Evolutionary conservation across 92 coral and sea anemone species (phyloP), one percentile per base, ranked within the genome.

Genomic region (Blastomussa wellsi): DNA sequence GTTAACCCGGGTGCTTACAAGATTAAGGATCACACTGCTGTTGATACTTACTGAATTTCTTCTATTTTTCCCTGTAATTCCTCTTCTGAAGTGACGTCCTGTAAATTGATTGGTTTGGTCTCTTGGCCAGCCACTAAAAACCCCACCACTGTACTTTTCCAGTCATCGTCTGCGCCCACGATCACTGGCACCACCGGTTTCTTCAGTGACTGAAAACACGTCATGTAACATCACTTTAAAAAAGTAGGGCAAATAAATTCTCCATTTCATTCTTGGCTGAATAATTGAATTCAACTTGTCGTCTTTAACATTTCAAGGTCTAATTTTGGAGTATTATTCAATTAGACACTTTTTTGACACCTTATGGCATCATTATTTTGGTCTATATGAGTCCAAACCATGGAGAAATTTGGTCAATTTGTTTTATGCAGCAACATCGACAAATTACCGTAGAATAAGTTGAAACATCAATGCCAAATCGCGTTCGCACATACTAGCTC

Each of bases 151-250:
- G 94, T 96, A 60, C 85, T 82, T 74, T 73, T 82, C 98, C 98
- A 96, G 15, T 80, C 93, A 71, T 90, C 36, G 52, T 94, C 98
- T 39, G 91, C 72, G 62, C 98, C 98, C 72, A 96, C 96, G 65
- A 96, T 86, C 41, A 96, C 89, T 26, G 98, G 98, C 24, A 96
- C 93, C 67, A 96, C 92, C 10, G 95, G 98, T 80, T 96, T 96
- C 92, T 89, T 94, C 52, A 96, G 90, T 17, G 98, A 96, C 95
- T 94, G 82, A 41, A 77, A 65, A 32, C 36, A 82, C 7, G 26
- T 32, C 55, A 79, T 38, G 80, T 39, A 38, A 82, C 15, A 67
- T n/a, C 36, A 65, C 76, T 37, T 26, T 17, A 32, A 44, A 42
- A 19, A 16, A 5, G 32, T 14, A 35, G 14, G 62, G 9, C 3